Evolutionary conservation across 2,113 vertebrate genomes (phyloP).

Genomic region (Planiliza haematocheilus): DNA sequence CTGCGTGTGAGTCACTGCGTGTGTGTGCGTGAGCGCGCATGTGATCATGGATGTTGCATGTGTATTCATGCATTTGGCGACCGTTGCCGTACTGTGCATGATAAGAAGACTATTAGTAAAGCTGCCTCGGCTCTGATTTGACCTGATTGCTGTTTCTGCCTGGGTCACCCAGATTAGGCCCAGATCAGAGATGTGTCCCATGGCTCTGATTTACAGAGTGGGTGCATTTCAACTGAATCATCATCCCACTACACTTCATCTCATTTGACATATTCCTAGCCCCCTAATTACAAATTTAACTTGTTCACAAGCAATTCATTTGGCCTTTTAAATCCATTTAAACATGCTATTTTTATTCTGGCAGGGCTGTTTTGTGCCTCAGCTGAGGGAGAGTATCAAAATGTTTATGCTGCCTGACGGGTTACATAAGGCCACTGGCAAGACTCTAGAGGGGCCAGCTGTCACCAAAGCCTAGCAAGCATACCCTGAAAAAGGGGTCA

Average conservation of each 20-base stretch:
- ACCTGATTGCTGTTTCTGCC: slow-evolving; percentile 76
- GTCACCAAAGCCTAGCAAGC: slow-evolving; percentile 49
- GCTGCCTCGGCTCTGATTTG: slow-evolving; percentile 76
- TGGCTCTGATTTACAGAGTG: slow-evolving; percentile 49
- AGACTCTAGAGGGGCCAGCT: slow-evolving; percentile 64
- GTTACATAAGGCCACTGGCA: slow-evolving; percentile 69
- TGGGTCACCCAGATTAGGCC: slow-evolving; percentile 77
- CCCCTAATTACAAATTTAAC: slow-evolving; percentile 11
- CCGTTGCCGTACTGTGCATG: slow-evolving; percentile 70
- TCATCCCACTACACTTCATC: slow-evolving; percentile 24
- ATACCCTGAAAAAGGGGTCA: slow-evolving; percentile 35
- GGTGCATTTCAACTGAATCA: slow-evolving; percentile 48
- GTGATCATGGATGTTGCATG: slow-evolving; percentile 30
- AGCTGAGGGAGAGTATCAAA: slow-evolving; percentile 33
- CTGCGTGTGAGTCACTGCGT: slow-evolving; percentile 49
- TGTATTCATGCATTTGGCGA: slow-evolving; percentile 47
- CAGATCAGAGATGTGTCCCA: slow-evolving; percentile 58
- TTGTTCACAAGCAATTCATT: slow-evolving; percentile 22
- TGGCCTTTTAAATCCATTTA: neutral
- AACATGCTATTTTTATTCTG: slow-evolving; percentile 35
- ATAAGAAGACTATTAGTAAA: slow-evolving; percentile 78
- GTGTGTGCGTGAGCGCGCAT: slow-evolving; percentile 23
- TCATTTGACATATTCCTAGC: slow-evolving; percentile 1
- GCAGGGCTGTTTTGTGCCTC: slow-evolving; percentile 6
- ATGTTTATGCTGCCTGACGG: slow-evolving; percentile 52